These are phyloP conservation scores for Zosterops japonicus DNA, from an alignment of 2,113 vertebrate species.

Conservation along the genomic window DNA sequence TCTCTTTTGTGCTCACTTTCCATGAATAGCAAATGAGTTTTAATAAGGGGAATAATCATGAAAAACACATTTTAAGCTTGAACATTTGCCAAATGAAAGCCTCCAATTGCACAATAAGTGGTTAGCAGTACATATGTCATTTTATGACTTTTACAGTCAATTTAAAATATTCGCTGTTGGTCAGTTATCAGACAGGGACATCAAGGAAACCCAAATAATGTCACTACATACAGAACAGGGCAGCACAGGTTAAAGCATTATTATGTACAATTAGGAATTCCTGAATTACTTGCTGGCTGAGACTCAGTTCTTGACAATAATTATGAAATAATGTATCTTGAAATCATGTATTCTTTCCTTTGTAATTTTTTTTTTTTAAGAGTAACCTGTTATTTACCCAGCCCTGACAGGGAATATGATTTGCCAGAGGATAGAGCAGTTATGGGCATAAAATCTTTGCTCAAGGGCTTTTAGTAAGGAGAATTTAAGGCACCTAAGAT, in stretches of 20 bases:
- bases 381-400: not conserved
- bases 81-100: slow-evolving; percentile 56
- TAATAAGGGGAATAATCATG: slow-evolving; percentile 61
- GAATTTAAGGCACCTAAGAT: not conserved
- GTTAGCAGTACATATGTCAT: not conserved
- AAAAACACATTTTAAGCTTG: slow-evolving; percentile 61
- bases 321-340: not conserved
- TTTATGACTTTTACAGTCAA: not conserved
- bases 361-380: not conserved
- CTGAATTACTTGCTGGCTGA: not conserved
- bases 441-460: not conserved
- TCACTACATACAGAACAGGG: not conserved
- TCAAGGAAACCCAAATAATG: not conserved
- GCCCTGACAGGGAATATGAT: not conserved
- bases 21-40: slow-evolving; percentile 52
- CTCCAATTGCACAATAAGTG: not conserved
- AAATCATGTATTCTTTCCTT: not conserved
- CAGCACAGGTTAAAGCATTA: not conserved
- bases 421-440: not conserved
- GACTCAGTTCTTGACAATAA: not conserved
- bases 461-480: not conserved
- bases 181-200: slow-evolving; percentile 1
- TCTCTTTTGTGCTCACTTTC: slow-evolving; percentile 53
- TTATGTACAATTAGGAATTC: not conserved
- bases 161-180: not conserved